Base-by-base conservation (phyloP, 2,797 vertebrate genomes). In the Octomys mimax region DNA sequence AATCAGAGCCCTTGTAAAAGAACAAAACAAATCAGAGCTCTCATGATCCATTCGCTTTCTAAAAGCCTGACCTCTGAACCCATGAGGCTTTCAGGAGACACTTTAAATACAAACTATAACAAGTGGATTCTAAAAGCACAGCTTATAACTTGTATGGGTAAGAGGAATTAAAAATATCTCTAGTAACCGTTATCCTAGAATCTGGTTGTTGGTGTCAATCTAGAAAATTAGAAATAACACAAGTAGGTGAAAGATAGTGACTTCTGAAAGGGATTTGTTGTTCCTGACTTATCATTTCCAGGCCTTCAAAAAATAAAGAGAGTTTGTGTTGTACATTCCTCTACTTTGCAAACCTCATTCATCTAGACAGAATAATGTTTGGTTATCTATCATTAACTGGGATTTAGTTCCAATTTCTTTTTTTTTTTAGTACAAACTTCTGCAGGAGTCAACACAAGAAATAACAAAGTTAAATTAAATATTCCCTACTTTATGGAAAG, bases 401-500 rank as follows among this genome's bases (percentile, higher is more conserved):
- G 57, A 89, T 91, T 88, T 85, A 10, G 91, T 88, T 46, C 24
- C n/a, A 62, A 16, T 33, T 36, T 62, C 75, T 70, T 66, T 2
- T 42, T 26, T 36, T 62, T 80, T 70, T 66, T 2, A 77, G 10
- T 91, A 16, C 18, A 91, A 97, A 87, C 75, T 61, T 70, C 42
- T 91, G 42, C 26, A 75, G 18, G 59, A 26, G 1, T 19, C 31
- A 86, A 24, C 46, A 71, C 13, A 31, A 77, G 52, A 93, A 86
- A 80, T 80, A 62, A 42, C 12, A 87, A 93, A 93, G 75, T 71
- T 61, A 82, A 94, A 91, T 59, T 77, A 90, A 96, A 68, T 88
- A 31, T 75, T 66, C 28, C 26, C 13, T 91, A 42, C 18, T 62
- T 46, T 75, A 70, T 88, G 61, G 42, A 89, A 87, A 81, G 9